Evolutionary conservation across 2,113 vertebrate species (phyloP).

Genomic region (Pteronura brasiliensis): DNA sequence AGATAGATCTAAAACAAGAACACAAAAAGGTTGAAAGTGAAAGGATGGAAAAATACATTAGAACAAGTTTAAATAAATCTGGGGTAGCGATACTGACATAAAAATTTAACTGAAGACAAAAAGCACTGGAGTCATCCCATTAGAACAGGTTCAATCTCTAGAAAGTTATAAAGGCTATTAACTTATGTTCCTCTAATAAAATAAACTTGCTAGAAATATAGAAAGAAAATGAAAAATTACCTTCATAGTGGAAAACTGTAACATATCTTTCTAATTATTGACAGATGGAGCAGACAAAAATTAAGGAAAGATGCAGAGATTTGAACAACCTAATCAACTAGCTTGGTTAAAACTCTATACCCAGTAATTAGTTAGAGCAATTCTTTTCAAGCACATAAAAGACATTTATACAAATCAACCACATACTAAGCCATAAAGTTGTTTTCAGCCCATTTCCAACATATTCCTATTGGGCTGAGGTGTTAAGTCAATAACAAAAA

Average conservation of each 20-base stretch:
- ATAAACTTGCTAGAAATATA: background rate
- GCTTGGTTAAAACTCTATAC: background rate
- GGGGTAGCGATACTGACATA: background rate
- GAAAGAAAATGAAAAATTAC: slow-evolving; percentile 4
- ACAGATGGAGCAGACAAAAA: background rate
- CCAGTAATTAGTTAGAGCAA: background rate
- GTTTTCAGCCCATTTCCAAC: background rate
- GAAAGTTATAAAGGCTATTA: background rate
- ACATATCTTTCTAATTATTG: background rate
- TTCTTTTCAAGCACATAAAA: background rate
- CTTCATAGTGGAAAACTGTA: background rate
- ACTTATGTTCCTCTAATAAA: background rate
- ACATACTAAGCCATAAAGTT: background rate
- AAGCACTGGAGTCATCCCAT: background rate
- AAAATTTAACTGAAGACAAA: slow-evolving; percentile 17
- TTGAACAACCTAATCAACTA: background rate
- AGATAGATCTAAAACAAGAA: background rate
- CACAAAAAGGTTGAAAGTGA: background rate
- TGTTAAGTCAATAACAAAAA: background rate
- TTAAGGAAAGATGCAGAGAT: background rate
- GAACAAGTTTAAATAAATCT: slow-evolving; percentile 5
- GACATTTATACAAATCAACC: background rate
- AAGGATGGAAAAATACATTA: background rate
- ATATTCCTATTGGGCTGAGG: background rate
- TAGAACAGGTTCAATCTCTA: background rate